Evolutionary conservation across 2,113 vertebrate genomes (phyloP), one percentile per base, ranked within the genome.

Genomic region (Notothenia coriiceps): DNA sequence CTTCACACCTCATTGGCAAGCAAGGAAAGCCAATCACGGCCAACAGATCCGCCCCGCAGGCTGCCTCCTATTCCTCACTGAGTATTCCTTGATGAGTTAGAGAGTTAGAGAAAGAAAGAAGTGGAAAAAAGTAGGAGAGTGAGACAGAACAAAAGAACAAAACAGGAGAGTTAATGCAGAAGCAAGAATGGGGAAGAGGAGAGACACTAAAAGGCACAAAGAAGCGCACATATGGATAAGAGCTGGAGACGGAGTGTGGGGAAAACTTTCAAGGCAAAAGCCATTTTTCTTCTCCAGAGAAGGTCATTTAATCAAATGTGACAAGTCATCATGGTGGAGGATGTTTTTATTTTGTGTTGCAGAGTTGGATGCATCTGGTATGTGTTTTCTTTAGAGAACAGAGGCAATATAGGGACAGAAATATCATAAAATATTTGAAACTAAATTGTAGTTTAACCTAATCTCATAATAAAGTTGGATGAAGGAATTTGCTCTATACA

Each of bases 1-100:
- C 75, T 88, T 92, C 91, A 91, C 92, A 90, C 90, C 90, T 92
- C 92, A 93, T 90, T 93, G 93, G 91, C 81, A 67, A 85, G 82
- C 82, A 11, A 77, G 82, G 72, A 84, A 65, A 87, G 81, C 88
- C 89, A 87, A 90, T 92, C 91, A 81, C 70, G 33, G 52, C 74
- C 88, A 85, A 59, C 83, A 78, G 88, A 90, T 86, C 90, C 86
- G 72, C 90, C 93, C 89, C 93, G 85, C 89, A 77, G 83, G 88
- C 88, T 85, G 84, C 86, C 71, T n/a, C 22, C 66, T 56, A 81
- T 82, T 89, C 81, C 78, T 83, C 73, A 60, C 78, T 83, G 70
- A 60, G 77, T 29, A 82, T 84, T 40, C 80, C 69, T 82, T 55
- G 67, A 83, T 81, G 82, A 73, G 77, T 77, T 79, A 46, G 69